Conservation (phyloP, 2,797 vertebrate species). For the Chiroxiphia lanceolata region DNA sequence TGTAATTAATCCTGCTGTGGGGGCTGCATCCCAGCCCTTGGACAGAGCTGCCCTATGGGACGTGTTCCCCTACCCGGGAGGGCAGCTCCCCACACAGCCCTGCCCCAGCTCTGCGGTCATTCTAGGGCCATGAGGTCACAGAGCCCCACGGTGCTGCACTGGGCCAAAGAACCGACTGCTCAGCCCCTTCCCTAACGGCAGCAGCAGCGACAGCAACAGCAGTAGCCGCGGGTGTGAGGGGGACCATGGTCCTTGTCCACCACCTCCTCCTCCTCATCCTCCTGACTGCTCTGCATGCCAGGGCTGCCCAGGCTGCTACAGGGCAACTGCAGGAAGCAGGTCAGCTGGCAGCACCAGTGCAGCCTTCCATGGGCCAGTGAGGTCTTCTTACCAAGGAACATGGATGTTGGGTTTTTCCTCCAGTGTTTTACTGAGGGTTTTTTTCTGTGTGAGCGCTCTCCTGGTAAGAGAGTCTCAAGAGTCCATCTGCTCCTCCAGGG, state of each 20-base stretch:
- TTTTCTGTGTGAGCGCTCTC: rapidly evolving
- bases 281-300: neutral
- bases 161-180: neutral
- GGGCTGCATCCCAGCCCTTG: neutral
- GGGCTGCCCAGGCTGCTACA: neutral
- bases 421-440: neutral
- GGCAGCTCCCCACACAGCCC: neutral
- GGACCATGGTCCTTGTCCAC: neutral
- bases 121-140: neutral
- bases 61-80: neutral
- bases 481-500: neutral
- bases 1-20: neutral
- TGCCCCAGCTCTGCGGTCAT: neutral
- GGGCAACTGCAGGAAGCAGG: neutral
- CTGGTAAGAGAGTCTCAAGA: neutral
- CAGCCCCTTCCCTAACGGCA: neutral
- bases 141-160: neutral
- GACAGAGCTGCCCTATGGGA: neutral
- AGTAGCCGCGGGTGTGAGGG: neutral
- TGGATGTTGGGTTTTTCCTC: neutral
- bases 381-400: neutral
- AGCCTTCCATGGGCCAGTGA: neutral
- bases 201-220: neutral
- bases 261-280: neutral
- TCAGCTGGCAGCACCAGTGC: neutral